phyloP scores from a whole-genome alignment of 2,113 vertebrate genomes.

The Platanista minor region DNA sequence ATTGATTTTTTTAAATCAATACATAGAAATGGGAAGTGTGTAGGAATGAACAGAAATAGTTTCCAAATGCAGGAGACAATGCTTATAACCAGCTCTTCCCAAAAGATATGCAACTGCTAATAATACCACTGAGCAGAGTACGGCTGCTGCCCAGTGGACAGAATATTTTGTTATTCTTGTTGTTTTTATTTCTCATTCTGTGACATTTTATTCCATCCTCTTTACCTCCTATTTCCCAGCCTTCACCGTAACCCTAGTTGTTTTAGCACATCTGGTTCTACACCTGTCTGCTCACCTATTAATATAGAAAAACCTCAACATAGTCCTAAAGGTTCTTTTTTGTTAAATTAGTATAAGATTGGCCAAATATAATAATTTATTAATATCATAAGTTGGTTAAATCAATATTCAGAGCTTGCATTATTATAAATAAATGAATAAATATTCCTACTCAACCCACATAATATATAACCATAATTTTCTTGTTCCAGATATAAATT shows the following conservation, averaged over 20 bases:
- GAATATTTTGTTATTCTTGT: not conserved
- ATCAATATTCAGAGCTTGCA: not conserved
- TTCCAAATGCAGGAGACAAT: not conserved
- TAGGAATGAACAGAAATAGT: not conserved
- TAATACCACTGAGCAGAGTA: not conserved
- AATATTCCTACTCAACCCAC: not conserved
- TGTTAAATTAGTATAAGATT: not conserved
- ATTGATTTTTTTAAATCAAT: not conserved
- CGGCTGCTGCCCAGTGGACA: not conserved
- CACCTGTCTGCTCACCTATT: not conserved
- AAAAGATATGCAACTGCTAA: not conserved
- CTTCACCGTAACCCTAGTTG: not conserved
- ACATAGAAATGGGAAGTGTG: not conserved
- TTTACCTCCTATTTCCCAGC: not conserved
- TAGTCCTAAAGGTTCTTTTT: not conserved
- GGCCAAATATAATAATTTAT: not conserved
- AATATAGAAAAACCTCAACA: not conserved
- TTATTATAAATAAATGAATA: not conserved
- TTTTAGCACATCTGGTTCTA: not conserved
- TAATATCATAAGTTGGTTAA: not conserved
- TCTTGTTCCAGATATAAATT: not conserved
- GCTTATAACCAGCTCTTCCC: not conserved
- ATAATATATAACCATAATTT: not conserved
- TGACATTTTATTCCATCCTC: not conserved
- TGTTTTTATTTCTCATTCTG: not conserved